A percentile compares a stretch with the other conserved stretches of the same genome.
Conservation (phyloP, 2,888 invertebrate species). For the Alviniconcha strummeri region DNA sequence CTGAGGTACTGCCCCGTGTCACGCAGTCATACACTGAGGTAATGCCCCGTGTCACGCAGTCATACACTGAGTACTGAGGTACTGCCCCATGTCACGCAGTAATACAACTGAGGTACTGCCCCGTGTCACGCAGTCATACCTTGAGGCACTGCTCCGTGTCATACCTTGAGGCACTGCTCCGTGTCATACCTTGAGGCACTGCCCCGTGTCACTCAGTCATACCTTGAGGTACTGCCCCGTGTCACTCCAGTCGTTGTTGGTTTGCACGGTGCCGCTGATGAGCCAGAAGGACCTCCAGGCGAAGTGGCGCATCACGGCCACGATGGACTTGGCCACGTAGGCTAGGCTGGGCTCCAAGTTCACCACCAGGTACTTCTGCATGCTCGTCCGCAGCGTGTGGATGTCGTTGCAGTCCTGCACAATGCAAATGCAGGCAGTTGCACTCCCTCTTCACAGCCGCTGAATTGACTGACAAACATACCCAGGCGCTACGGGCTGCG, state of each 20-base stretch:
- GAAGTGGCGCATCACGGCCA: conserved; percentile 23
- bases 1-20: too few relatives aligned
- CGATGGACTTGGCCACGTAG: conserved; percentile 33
- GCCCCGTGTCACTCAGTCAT: background rate
- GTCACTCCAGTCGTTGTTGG: conserved; percentile 21
- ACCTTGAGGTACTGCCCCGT: conserved; percentile 15
- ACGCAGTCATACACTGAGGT: too few relatives aligned
- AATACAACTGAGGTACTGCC: background rate
- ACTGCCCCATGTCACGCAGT: background rate
- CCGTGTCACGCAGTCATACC: background rate
- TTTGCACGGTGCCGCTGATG: conserved; percentile 24
- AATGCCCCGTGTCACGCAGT: too few relatives aligned
- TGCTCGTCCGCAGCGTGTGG: conserved; percentile 21
- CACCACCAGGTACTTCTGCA: conserved; percentile 19
- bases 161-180: background rate
- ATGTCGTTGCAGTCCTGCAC: conserved; percentile 31
- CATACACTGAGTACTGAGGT: too few relatives aligned
- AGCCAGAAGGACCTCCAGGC: conserved; percentile 36
- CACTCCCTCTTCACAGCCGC: background rate
- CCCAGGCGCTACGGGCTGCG: background rate
- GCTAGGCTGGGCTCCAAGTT: conserved; percentile 30
- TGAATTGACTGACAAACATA: background rate
- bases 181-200: background rate
- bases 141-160: background rate
- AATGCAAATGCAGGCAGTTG: background rate